These are phyloP conservation scores for Hydrochoerus hydrochaeris DNA, from an alignment of 2,113 vertebrate genomes.

Conservation along the genomic window DNA sequence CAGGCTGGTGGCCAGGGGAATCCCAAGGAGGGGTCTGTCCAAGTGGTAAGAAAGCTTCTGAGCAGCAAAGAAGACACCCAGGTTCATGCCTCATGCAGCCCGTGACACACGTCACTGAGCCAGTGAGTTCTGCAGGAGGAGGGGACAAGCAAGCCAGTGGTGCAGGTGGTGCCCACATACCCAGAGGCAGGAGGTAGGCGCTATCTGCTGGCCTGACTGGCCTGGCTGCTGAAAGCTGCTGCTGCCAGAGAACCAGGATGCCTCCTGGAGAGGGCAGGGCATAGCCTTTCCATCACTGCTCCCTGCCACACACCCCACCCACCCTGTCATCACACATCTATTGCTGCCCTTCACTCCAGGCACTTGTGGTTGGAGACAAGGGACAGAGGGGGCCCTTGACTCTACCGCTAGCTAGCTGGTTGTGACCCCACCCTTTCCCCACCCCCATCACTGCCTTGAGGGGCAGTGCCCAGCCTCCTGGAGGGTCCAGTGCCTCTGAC, in stretches of 20 bases:
- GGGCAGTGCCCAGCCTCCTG: neutral
- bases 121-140: slow-evolving; percentile 6
- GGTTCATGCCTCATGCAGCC: neutral
- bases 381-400: neutral
- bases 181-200: neutral
- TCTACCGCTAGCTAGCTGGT: neutral
- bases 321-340: slow-evolving; percentile 37
- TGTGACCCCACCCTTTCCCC: neutral
- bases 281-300: neutral
- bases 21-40: slow-evolving; percentile 43
- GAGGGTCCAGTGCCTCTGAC: slow-evolving; percentile 22
- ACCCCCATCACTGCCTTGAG: neutral
- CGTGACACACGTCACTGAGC: neutral
- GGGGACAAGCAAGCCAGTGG: neutral
- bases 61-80: neutral
- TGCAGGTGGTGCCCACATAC: neutral
- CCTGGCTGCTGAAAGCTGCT: neutral
- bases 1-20: slow-evolving; percentile 43
- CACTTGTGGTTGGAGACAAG: slow-evolving; percentile 25
- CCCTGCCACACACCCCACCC: neutral
- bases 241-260: neutral
- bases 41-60: neutral
- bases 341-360: slow-evolving; percentile 50
- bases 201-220: neutral
- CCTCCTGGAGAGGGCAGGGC: slow-evolving; percentile 30